These are phyloP conservation scores for Bostrychus sinensis DNA, from an alignment of 2,113 vertebrate genomes.

Conservation along the genomic window DNA sequence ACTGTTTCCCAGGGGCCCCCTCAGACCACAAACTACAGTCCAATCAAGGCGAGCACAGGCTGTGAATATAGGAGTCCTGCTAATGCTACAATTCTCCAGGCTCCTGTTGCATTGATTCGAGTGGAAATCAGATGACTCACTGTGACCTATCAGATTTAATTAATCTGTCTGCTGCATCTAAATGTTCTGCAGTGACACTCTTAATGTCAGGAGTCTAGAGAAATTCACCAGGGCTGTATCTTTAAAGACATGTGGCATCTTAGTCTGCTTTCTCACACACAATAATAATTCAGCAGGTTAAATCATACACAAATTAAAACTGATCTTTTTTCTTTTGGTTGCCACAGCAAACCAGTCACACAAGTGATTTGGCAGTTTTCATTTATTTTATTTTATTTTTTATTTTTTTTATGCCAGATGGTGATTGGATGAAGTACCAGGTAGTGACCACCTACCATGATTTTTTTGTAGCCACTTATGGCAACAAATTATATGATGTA, in stretches of 20 bases:
- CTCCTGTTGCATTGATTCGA: conserved; percentile 51
- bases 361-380: too few relatives aligned
- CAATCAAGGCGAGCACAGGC: conserved; percentile 38
- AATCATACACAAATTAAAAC: too few relatives aligned
- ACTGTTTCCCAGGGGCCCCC: conserved; percentile 27
- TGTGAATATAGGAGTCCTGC: conserved; percentile 33
- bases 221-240: neutral
- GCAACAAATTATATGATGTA: too few relatives aligned
- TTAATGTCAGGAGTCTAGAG: neutral
- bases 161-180: conserved; percentile 28
- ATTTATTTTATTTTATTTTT: too few relatives aligned
- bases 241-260: neutral
- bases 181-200: conserved; percentile 26
- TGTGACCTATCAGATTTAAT: conserved; percentile 52
- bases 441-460: too few relatives aligned
- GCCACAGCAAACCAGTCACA: too few relatives aligned
- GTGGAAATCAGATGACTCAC: conserved; percentile 58
- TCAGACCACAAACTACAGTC: conserved; percentile 46
- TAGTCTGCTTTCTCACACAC: neutral
- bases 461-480: too few relatives aligned
- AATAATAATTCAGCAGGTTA: too few relatives aligned
- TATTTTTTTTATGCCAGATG: too few relatives aligned
- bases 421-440: too few relatives aligned
- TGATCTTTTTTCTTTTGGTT: too few relatives aligned
- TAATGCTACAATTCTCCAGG: conserved; percentile 49